Evolutionary conservation across 2,797 vertebrate genomes (phyloP), one percentile per base, ranked within the genome.

Genomic region (Tinamus major): DNA sequence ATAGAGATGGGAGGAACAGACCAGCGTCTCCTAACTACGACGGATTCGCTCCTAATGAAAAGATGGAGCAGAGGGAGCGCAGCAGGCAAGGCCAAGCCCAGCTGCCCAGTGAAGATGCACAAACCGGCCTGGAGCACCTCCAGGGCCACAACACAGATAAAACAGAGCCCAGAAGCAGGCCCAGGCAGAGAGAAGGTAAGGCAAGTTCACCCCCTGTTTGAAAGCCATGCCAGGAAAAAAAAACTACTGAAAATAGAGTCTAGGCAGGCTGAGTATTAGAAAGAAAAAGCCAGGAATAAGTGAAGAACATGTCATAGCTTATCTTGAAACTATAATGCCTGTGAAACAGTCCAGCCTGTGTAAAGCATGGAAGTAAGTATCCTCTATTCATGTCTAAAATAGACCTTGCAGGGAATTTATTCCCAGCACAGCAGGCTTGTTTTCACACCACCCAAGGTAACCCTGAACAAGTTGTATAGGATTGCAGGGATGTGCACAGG

Each of bases 301-400:
- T 90, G 70, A 91, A 90, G 91, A 92, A 53, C 61, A 64, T 51
- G 58, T 67, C 92, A 71, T 75, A 89, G 79, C 90, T 92, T 84
- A 92, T 49, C 49, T 46, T 82, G 86, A 59, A 87, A 94, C 61
- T 61, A 79, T 75, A 89, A 89, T 69, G 44, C 35, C 91, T 69
- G 68, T 46, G 49, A 69, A 92, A 79, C 85, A 89, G 27, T 62
- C 84, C 53, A 56, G 48, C 62, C 65, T 71, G 81, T 61, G 79
- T 89, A 80, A 90, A 90, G 62, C 10, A 71, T 55, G 46, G 65
- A 83, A 89, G 69, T 64, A 96, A 94, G 93, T 91, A 89, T 83
- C 80, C 89, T 65, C 79, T 76, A 89, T 89, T 91, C 67, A 70
- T 62, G 27, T 55, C 84, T 90, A 85, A 85, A 80, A 83, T 37